phyloP scores from a whole-genome alignment of 2,797 vertebrate species.

The Echeneis naucrates region DNA sequence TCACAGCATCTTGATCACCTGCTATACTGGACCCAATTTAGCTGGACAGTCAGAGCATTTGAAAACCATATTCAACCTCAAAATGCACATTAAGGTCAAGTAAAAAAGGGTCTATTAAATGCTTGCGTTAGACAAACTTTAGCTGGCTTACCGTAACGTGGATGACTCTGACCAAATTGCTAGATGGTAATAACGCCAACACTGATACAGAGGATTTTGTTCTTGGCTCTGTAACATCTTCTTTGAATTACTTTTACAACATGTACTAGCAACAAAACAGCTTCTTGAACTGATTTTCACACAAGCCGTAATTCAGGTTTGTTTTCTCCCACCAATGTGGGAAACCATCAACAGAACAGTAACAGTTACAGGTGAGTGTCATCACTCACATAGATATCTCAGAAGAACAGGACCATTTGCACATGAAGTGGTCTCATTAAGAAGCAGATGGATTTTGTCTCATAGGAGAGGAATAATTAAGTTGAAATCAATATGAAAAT shows the following conservation, averaged over 20 bases:
- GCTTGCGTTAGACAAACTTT: too few relatives aligned
- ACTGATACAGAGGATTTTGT: not conserved
- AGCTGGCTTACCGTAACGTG: not conserved
- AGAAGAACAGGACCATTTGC: constrained; percentile 37
- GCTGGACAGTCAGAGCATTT: too few relatives aligned
- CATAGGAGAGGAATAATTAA: constrained; percentile 66
- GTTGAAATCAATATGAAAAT: constrained; percentile 73
- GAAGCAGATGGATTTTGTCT: constrained; percentile 62
- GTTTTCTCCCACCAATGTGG: not conserved
- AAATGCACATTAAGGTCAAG: not conserved
- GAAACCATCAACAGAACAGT: not conserved
- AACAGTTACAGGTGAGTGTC: constrained; percentile 27
- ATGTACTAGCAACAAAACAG: not conserved
- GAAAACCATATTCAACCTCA: too few relatives aligned
- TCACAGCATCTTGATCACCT: too few relatives aligned
- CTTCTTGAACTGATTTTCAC: not conserved
- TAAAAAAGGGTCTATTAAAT: not conserved
- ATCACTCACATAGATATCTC: constrained; percentile 25
- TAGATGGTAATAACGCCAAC: not conserved
- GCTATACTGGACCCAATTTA: too few relatives aligned
- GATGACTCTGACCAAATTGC: not conserved
- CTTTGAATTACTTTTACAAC: not conserved
- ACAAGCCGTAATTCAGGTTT: not conserved
- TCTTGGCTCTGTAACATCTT: not conserved
- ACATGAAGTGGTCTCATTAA: constrained; percentile 53